phyloP scores from a whole-genome alignment of 2,888 invertebrate species.

The Uropetala carovei region DNA sequence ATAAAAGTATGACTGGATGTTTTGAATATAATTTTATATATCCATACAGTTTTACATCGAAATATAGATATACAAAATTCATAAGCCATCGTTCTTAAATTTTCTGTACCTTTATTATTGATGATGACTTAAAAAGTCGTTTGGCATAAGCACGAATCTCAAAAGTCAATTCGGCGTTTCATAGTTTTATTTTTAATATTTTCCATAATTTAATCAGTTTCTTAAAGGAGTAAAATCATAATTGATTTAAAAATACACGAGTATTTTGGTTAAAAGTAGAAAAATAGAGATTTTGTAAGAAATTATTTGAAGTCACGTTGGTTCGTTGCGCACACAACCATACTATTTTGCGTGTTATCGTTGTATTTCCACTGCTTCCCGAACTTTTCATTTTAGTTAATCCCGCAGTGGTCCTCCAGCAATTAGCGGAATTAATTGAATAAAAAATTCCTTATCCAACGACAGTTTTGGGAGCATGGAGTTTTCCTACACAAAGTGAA shows the following conservation, averaged over 20 bases:
- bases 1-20: too few relatives aligned
- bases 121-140: too few relatives aligned
- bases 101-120: too few relatives aligned
- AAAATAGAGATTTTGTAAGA: not conserved
- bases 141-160: too few relatives aligned
- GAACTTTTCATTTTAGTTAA: slow-evolving; percentile 45
- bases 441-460: slow-evolving; percentile 10
- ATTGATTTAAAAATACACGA: not conserved
- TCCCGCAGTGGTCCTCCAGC: slow-evolving; percentile 27
- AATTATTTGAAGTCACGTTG: not conserved
- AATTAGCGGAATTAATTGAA: slow-evolving; percentile 53
- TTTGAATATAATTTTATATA: too few relatives aligned
- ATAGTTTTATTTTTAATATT: too few relatives aligned
- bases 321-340: not conserved
- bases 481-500: slow-evolving; percentile 23
- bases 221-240: not conserved
- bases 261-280: not conserved
- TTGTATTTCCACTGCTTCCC: slow-evolving; percentile 1
- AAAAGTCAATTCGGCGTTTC: too few relatives aligned
- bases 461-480: slow-evolving; percentile 30
- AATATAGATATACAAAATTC: too few relatives aligned
- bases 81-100: too few relatives aligned
- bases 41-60: too few relatives aligned
- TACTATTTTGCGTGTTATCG: not conserved
- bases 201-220: not conserved